Evolutionary conservation across 2,113 vertebrate species (phyloP), one percentile per base, ranked within the genome.

Genomic region (Zosterops japonicus): DNA sequence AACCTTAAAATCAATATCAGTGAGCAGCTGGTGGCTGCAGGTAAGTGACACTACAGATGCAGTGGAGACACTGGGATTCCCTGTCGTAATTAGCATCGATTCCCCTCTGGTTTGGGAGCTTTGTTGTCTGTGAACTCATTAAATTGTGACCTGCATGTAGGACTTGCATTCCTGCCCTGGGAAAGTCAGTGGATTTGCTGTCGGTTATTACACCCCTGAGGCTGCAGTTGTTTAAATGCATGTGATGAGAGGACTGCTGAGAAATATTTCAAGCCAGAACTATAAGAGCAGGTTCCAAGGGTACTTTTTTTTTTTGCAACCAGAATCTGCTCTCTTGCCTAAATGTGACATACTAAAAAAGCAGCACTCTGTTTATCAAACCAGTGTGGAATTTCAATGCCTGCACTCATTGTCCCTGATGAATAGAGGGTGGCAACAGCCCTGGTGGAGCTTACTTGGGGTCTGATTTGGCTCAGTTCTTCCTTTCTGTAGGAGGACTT

Each of bases 221-320:
- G 86, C 80, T 79, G 69, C 24, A 83, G 83, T 91, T 87, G 93
- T 89, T 96, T 94, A 95, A 95, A 81, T 94, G 85, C 78, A 50
- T 67, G 61, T 76, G 95, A 90, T 57, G 84, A 87, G 93, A 95
- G 77, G 68, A 71, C 87, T 95, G 75, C 50, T 86, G 35, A 81
- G 91, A 92, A 93, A 87, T 93, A 85, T 90, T 95, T 95, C 83
- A 79, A 94, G 74, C 68, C 74, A 89, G 74, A 85, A 80, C 72
- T 76, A 81, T 89, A 93, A 94, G 89, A 95, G 69, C 46, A 41
- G 39, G 55, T 80, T 92, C 72, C 90, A 77, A 71, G 75, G 86
- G 77, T 92, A 74, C 81, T 89, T 94, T 91, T 88, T 39, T 39
- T 12, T 39, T 94, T 96, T 86, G 79, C 53, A 86, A 44, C 83